phyloP scores from a whole-genome alignment of 2,888 invertebrate genomes.

The Parnassius mnemosyne region DNA sequence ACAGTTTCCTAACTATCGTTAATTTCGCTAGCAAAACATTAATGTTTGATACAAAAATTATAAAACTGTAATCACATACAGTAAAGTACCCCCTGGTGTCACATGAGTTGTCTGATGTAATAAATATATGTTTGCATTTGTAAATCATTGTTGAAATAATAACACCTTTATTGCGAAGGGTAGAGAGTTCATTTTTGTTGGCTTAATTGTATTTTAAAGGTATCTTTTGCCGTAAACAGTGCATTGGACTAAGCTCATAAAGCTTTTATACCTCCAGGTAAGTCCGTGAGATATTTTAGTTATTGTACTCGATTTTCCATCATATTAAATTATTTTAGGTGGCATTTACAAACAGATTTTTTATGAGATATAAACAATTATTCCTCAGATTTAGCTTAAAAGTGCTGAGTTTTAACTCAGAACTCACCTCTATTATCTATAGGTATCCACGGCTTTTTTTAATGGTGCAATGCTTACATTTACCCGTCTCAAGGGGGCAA shows the following conservation, averaged over 20 bases:
- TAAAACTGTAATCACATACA: constrained; percentile 32
- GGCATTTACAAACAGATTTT: background rate
- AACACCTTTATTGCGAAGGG: constrained; percentile 6
- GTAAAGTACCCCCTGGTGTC: constrained; percentile 39
- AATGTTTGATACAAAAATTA: constrained; percentile 44
- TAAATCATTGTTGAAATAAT: constrained; percentile 6
- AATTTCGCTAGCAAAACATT: constrained; percentile 10
- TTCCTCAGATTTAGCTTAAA: too few relatives aligned
- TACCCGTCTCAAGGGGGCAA: too few relatives aligned
- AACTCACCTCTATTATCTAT: too few relatives aligned
- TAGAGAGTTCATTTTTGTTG: constrained; percentile 19
- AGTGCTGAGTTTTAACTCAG: too few relatives aligned
- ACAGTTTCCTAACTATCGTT: constrained; percentile 8
- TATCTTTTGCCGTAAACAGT: constrained; percentile 38
- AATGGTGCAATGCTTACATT: too few relatives aligned
- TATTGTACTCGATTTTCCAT: constrained; percentile 30
- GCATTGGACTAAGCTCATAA: constrained; percentile 37
- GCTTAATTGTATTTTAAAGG: constrained; percentile 4
- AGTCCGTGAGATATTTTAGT: constrained; percentile 38
- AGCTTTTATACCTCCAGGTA: constrained; percentile 42
- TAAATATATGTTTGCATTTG: constrained; percentile 32
- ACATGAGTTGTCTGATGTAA: constrained; percentile 41
- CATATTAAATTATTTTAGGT: too few relatives aligned
- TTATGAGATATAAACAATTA: too few relatives aligned
- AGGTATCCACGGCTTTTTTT: too few relatives aligned